A percentile compares a stretch with the other conserved stretches of the same genome.
Conservation (phyloP, 2,888 invertebrate genomes). For the Plusia festucae region DNA sequence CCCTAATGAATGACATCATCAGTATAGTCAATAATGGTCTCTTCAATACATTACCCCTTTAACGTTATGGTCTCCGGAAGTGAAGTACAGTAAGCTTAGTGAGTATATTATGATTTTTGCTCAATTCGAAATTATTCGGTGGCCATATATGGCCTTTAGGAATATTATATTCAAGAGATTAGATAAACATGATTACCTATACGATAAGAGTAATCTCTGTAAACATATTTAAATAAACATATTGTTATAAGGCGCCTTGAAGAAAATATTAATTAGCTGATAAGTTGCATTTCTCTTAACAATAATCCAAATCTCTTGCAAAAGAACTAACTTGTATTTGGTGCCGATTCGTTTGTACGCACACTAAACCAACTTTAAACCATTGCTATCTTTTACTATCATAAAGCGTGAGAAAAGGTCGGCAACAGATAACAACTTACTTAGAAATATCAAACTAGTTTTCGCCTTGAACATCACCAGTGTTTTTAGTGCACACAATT, state of each 20-base stretch:
- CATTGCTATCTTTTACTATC: no score
- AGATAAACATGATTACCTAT: constrained; percentile 35
- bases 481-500: no score
- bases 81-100: neutral
- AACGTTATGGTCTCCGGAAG: neutral
- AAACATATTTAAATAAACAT: constrained; percentile 13
- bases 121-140: constrained; percentile 6
- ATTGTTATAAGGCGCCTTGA: neutral
- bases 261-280: neutral
- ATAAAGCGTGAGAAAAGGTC: no score
- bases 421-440: no score
- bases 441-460: no score
- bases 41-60: neutral
- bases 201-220: constrained; percentile 16
- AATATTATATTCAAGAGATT: constrained; percentile 30
- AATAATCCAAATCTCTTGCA: neutral
- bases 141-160: constrained; percentile 18
- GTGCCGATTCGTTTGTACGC: no score
- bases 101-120: neutral
- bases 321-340: no score
- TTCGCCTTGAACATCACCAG: no score
- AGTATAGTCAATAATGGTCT: constrained; percentile 2
- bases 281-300: neutral
- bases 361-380: no score
- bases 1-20: constrained; percentile 26